A percentile compares a stretch with the other conserved stretches of the same genome.
Evolutionary conservation across 2,888 invertebrate genomes (phyloP).

Genomic region (Athalia rosae): DNA sequence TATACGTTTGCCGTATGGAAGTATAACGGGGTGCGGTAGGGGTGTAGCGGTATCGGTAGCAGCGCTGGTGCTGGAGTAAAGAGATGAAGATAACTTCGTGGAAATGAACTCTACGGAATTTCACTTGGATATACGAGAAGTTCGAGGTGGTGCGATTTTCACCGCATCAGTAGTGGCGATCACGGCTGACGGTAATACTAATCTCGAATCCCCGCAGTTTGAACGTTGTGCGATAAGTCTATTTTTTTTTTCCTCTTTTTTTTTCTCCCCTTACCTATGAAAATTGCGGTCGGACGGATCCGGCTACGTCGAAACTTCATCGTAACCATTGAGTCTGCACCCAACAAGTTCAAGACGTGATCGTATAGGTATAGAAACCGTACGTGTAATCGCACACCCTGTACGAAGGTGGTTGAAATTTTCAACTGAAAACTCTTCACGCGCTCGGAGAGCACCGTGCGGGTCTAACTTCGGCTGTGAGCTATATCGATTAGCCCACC

Average conservation of each 20-base stretch:
- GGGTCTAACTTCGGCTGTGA: conserved; percentile 2
- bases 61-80: too few species aligned
- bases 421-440: not conserved
- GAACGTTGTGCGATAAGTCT: too few species aligned
- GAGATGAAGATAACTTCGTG: conserved; percentile 6
- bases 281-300: too few species aligned
- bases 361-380: not conserved
- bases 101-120: conserved; percentile 4
- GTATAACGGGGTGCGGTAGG: not conserved
- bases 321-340: not conserved
- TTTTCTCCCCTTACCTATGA: too few species aligned
- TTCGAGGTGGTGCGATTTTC: not conserved
- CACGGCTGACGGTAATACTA: too few species aligned
- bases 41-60: not conserved
- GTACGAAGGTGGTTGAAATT: not conserved
- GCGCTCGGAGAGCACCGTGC: not conserved
- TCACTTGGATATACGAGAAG: not conserved
- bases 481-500: conserved; percentile 29
- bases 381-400: conserved; percentile 1
- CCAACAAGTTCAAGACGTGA: conserved; percentile 1
- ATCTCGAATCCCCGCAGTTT: too few species aligned
- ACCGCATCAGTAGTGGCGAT: not conserved
- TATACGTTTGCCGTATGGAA: too few species aligned
- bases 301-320: conserved; percentile 19
- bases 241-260: too few species aligned